phyloP scores from a whole-genome alignment of 2,797 vertebrate species.

The Cyprinodon diabolis region DNA sequence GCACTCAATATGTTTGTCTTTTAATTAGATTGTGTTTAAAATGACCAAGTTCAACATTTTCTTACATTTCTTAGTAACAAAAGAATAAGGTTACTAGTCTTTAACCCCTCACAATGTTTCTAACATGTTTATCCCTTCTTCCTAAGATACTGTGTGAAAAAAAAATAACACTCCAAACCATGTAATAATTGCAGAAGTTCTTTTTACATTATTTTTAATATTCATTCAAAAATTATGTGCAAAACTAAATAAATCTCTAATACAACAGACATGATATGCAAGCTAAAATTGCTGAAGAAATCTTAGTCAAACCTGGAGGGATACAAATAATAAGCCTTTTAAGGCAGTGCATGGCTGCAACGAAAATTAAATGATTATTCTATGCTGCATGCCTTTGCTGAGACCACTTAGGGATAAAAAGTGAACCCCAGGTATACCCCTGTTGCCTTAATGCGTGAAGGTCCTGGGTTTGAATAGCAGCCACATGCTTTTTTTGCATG shows the following conservation, averaged over 20 bases:
- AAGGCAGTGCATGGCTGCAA: neutral
- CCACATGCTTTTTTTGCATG: neutral
- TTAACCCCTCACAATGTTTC: no score
- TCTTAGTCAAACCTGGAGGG: neutral
- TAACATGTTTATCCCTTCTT: neutral
- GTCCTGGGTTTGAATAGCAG: neutral
- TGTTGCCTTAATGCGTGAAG: neutral
- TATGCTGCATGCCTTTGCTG: conserved; percentile 4
- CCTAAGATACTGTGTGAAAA: neutral
- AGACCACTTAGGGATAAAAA: neutral
- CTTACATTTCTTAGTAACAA: neutral
- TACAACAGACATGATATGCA: neutral
- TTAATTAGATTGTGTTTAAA: neutral
- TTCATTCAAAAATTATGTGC: neutral
- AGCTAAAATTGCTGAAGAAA: conserved; percentile 27
- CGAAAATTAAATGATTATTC: neutral
- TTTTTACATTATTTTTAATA: neutral
- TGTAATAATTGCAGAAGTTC: neutral
- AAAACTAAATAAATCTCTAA: neutral
- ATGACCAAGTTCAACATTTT: no score
- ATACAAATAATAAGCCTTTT: neutral
- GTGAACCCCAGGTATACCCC: neutral
- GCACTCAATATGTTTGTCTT: neutral
- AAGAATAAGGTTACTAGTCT: neutral
- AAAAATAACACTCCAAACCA: neutral